phyloP scores from a whole-genome alignment of 2,797 vertebrate species.

The Melanotaenia parkinsoni region DNA sequence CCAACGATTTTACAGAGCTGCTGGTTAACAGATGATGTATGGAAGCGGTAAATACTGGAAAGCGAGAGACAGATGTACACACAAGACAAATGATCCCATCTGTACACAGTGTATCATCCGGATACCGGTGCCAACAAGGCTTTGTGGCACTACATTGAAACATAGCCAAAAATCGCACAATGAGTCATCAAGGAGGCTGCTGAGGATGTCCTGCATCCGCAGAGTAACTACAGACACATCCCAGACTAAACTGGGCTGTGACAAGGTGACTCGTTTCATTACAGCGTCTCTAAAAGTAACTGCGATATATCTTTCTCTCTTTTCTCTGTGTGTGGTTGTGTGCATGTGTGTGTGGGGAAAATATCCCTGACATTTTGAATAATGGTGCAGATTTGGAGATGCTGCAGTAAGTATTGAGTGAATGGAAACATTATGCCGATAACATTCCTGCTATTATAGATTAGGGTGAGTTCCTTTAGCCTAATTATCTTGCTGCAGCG shows the following conservation, averaged over 20 bases:
- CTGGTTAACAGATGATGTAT: slow-evolving; percentile 69
- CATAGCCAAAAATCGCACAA: slow-evolving; percentile 53
- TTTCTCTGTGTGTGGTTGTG: slow-evolving; percentile 2
- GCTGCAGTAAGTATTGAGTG: slow-evolving; percentile 50
- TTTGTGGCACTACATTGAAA: slow-evolving; percentile 61
- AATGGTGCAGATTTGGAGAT: slow-evolving; percentile 44
- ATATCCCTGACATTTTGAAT: slow-evolving; percentile 58
- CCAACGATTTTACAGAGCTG: slow-evolving; percentile 58
- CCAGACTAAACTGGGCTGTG: slow-evolving; percentile 22
- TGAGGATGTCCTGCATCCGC: slow-evolving; percentile 33
- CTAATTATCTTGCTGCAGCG: slow-evolving; percentile 54
- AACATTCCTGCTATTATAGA: slow-evolving; percentile 52
- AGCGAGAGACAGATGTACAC: slow-evolving; percentile 52
- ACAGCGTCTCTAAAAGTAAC: slow-evolving; percentile 37
- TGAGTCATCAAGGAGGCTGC: slow-evolving; percentile 48
- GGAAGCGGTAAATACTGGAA: slow-evolving; percentile 36
- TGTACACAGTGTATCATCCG: slow-evolving; percentile 66
- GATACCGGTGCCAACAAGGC: slow-evolving; percentile 51
- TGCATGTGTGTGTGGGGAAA: slow-evolving; percentile 20
- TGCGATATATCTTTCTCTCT: slow-evolving; percentile 33
- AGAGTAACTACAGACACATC: slow-evolving; percentile 40
- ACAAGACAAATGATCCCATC: slow-evolving; percentile 74
- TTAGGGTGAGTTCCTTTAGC: slow-evolving; percentile 52
- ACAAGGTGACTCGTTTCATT: slow-evolving; percentile 58
- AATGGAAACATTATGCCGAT: slow-evolving; percentile 37